These are phyloP conservation scores for Acromyrmex heyeri DNA, from an alignment of 1,140 invertebrate genomes.

Conservation along the genomic window DNA sequence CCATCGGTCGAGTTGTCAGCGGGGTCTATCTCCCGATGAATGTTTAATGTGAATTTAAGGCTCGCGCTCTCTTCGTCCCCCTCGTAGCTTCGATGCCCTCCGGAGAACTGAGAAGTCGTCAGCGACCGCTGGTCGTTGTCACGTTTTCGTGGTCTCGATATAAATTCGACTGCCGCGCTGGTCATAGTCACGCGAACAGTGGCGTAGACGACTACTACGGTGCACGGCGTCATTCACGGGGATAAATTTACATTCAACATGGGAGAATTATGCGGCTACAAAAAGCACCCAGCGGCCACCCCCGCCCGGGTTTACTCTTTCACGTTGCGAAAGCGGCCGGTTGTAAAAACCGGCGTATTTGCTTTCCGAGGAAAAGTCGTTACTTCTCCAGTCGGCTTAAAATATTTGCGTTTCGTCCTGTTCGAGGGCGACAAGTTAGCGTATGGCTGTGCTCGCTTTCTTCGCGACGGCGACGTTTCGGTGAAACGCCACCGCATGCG, in stretches of 20 bases:
- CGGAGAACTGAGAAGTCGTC: slow-evolving; percentile 61
- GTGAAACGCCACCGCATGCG: slow-evolving; percentile 47
- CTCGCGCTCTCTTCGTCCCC: slow-evolving; percentile 39
- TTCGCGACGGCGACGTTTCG: slow-evolving; percentile 12
- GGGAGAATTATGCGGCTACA: slow-evolving; percentile 69
- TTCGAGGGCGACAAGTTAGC: neutral
- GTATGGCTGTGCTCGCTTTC: neutral
- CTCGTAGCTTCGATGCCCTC: neutral
- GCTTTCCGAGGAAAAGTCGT: slow-evolving; percentile 53
- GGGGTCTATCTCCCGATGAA: slow-evolving; percentile 67
- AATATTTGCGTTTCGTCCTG: slow-evolving; percentile 48
- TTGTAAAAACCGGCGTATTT: slow-evolving; percentile 53
- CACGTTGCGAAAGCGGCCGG: slow-evolving; percentile 5
- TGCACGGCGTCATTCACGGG: slow-evolving; percentile 4
- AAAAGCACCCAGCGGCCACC: slow-evolving; percentile 48
- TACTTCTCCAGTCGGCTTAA: slow-evolving; percentile 12
- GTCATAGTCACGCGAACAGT: slow-evolving; percentile 75
- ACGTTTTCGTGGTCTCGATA: slow-evolving; percentile 72
- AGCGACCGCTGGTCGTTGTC: slow-evolving; percentile 63
- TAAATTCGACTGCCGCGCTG: slow-evolving; percentile 67
- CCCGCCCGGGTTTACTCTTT: neutral
- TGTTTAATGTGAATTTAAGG: slow-evolving; percentile 77
- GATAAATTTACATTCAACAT: slow-evolving; percentile 73
- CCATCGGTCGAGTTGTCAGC: slow-evolving; percentile 69
- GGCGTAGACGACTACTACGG: slow-evolving; percentile 38